Conservation (phyloP, 2,797 vertebrate genomes). For the Enteromius anoplus region DNA sequence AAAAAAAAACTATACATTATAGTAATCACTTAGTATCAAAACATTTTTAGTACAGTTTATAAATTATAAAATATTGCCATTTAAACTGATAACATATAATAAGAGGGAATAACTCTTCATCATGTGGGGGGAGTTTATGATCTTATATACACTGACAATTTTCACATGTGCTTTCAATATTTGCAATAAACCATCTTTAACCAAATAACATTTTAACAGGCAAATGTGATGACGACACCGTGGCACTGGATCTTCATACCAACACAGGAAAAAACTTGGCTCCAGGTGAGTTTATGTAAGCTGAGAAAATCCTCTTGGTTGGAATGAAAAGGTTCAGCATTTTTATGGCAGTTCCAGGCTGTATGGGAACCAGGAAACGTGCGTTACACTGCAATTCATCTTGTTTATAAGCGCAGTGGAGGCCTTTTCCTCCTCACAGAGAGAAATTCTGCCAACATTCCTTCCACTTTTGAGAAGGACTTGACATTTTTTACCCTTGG, state of each 20-base stretch:
- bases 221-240: constrained; percentile 39
- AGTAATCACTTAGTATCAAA: not conserved
- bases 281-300: constrained; percentile 40
- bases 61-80: not conserved
- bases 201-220: constrained; percentile 39
- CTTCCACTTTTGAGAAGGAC: constrained; percentile 69
- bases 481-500: constrained; percentile 72
- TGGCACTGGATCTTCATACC: constrained; percentile 58
- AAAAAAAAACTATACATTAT: not conserved
- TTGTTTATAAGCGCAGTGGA: constrained; percentile 70
- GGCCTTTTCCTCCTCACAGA: constrained; percentile 71
- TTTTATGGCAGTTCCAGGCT: constrained; percentile 57
- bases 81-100: constrained; percentile 21
- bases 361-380: constrained; percentile 72
- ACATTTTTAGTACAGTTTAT: not conserved
- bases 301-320: constrained; percentile 62
- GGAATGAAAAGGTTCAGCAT: constrained; percentile 65
- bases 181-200: constrained; percentile 17
- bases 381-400: constrained; percentile 73
- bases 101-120: not conserved
- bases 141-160: constrained; percentile 4
- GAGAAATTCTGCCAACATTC: constrained; percentile 76
- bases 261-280: constrained; percentile 62
- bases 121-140: constrained; percentile 17
- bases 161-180: constrained; percentile 26